phyloP scores from a whole-genome alignment of 2,888 invertebrate genomes.

The Cylindroiulus punctatus region DNA sequence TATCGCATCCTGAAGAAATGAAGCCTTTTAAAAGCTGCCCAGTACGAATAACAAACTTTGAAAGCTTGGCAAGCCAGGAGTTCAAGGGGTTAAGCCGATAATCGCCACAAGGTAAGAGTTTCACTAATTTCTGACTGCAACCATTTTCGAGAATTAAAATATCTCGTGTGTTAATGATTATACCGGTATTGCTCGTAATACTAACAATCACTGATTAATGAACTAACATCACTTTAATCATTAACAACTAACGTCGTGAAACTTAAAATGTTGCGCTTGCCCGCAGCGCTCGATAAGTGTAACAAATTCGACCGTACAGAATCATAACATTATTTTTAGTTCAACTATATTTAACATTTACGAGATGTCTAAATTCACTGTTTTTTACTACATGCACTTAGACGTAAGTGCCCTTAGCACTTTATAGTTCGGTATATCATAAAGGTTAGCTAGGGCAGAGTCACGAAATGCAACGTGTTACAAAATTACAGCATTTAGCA shows the following conservation, averaged over 20 bases:
- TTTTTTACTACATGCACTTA: too few relatives aligned
- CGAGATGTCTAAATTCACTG: not conserved
- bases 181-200: too few relatives aligned
- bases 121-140: not conserved
- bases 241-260: too few relatives aligned
- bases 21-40: not conserved
- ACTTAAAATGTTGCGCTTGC: not conserved
- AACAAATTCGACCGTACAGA: not conserved
- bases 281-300: not conserved
- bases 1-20: slow-evolving; percentile 3
- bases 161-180: too few relatives aligned
- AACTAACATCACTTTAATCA: too few relatives aligned
- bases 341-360: not conserved
- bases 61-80: not conserved
- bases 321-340: not conserved
- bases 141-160: too few relatives aligned
- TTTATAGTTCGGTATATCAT: too few relatives aligned
- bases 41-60: not conserved
- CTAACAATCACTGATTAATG: too few relatives aligned
- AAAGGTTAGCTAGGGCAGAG: too few relatives aligned
- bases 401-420: too few relatives aligned
- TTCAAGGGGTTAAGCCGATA: slow-evolving; percentile 4
- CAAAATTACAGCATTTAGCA: too few relatives aligned
- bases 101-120: not conserved
- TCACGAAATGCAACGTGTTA: too few relatives aligned